Percentiles rank a stretch among this genome's conserved stretches.
Evolutionary conservation across 2,113 vertebrate genomes (phyloP).

Genomic region (Gila orcuttii): DNA sequence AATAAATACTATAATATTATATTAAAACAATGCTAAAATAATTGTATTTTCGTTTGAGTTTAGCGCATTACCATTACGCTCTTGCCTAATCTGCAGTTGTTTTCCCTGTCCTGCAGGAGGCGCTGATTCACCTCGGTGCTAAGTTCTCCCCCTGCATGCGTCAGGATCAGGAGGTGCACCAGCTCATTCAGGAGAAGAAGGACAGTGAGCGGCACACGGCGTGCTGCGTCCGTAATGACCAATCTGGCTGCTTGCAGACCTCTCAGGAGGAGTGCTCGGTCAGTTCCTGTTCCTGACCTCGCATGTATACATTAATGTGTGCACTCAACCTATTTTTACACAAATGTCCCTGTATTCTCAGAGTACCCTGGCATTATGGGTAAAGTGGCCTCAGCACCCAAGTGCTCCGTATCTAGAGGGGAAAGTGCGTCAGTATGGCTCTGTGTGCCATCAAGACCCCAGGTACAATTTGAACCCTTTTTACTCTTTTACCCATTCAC

Average conservation of each 20-base stretch:
- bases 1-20: not conserved
- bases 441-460: constrained; percentile 97
- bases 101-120: constrained; percentile 78
- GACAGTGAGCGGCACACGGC: constrained; percentile 89
- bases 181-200: constrained; percentile 85
- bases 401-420: constrained; percentile 83
- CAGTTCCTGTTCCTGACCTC: constrained; percentile 57
- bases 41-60: not conserved
- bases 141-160: constrained; percentile 99
- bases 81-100: too few species aligned
- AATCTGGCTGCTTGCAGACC: constrained; percentile 93
- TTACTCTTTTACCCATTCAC: not conserved
- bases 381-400: constrained; percentile 91
- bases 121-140: constrained; percentile 95
- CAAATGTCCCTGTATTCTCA: constrained; percentile 60
- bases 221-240: constrained; percentile 95
- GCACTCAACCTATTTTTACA: not conserved
- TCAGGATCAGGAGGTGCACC: constrained; percentile 92
- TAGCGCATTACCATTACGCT: not conserved
- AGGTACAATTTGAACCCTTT: constrained; percentile 74
- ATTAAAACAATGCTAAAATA: not conserved
- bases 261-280: constrained; percentile 96
- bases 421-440: constrained; percentile 82
- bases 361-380: constrained; percentile 95
- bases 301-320: not conserved